Conservation (phyloP, 1,140 invertebrate species). For the Drosophila saltans region DNA sequence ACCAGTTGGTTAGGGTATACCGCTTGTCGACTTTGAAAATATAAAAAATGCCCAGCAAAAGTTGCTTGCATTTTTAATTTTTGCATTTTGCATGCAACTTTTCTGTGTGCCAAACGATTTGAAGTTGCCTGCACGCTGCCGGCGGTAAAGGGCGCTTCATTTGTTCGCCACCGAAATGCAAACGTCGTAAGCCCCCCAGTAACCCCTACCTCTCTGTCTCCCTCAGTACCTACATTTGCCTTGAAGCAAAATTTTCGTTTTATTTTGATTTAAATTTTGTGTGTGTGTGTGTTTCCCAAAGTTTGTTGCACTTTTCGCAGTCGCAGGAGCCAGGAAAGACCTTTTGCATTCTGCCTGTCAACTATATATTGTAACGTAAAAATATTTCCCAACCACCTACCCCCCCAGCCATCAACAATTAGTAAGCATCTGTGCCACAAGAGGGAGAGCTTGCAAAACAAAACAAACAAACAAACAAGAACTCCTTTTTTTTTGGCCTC, state of each 20-base stretch:
- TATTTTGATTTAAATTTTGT: conserved; percentile 3
- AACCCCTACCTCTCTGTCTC: too few species aligned
- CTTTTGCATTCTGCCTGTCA: conserved; percentile 45
- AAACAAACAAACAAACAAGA: conserved; percentile 46
- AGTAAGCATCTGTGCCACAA: conserved; percentile 52
- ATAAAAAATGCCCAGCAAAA: neutral
- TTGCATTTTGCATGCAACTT: conserved; percentile 1
- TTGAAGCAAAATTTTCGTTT: conserved; percentile 4
- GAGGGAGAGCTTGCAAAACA: conserved; percentile 31
- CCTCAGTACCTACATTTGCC: neutral
- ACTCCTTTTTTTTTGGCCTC: conserved; percentile 1
- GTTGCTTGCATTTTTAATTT: neutral
- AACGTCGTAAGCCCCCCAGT: neutral
- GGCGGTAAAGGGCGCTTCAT: conserved; percentile 7
- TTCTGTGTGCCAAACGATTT: neutral
- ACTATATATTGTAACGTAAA: neutral
- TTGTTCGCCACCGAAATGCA: conserved; percentile 4
- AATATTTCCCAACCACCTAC: conserved; percentile 5
- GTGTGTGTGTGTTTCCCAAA: conserved; percentile 36
- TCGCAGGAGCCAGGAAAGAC: conserved; percentile 22
- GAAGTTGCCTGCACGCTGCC: neutral
- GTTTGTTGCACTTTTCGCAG: conserved; percentile 77
- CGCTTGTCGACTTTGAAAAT: too few species aligned
- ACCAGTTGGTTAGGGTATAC: too few species aligned
- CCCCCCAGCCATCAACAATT: conserved; percentile 52